Evolutionary conservation across 2,888 invertebrate genomes (phyloP), one percentile per base, ranked within the genome.

Genomic region (Nomada ruficornis): DNA sequence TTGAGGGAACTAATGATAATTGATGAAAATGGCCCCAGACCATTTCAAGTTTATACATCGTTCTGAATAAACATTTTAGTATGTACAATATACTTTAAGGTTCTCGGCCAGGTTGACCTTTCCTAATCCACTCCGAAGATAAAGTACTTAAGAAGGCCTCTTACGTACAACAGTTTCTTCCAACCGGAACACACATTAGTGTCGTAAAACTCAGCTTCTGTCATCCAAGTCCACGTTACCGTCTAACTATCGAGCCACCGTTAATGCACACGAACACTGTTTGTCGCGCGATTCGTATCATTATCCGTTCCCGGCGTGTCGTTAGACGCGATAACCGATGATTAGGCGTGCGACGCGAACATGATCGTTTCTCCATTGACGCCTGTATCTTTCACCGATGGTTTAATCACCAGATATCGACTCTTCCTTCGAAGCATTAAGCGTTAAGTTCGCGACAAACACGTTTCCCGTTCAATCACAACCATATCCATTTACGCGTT

Each of bases 301-400:
- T 86, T 87, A 87, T 73, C 65, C 79, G 72, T 68, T 77, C 76
- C 82, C 57, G 55, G 72, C 11, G 72, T 77, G 79, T 77, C 77
- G 85, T 86, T 87, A 76, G 78, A n/a, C 59, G 75, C 75, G 86
- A 82, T 79, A 85, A 85, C 82, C 82, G 67, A 70, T 76, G 85
- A 85, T 86, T 86, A 86, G 82, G 23, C 78, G 64, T 50, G 70
- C 71, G 65, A 82, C 78, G 42, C 76, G 77, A 75, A 71, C 59
- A 69, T 69, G 67, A 72, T 77, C 68, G 83, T 79, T 84, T 29
- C 62, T 62, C 59, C 63, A 65, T 63, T 78, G 57, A 71, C 59
- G 55, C 57, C 57, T 69, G 55, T 60, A 64, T 72, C 47, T 77
- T 62, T 44, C 78, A 20, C 44, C 20, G 47, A 59, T 55, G 71